These are phyloP conservation scores for Protomyctophum bolini DNA, from an alignment of 2,113 vertebrate species.

Conservation along the genomic window DNA sequence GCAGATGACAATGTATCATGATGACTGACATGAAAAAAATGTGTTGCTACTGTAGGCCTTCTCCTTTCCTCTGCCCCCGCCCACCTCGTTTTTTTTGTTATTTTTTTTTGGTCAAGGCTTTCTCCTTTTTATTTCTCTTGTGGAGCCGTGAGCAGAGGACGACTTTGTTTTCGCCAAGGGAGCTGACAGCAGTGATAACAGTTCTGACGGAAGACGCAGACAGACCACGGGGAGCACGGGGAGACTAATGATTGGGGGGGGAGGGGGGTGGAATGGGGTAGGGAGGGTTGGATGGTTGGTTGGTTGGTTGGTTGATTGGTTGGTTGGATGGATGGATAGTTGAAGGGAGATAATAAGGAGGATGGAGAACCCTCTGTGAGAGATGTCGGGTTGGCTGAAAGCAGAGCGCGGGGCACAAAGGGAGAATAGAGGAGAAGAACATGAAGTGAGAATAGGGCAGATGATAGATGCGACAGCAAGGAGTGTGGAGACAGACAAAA, in stretches of 20 bases:
- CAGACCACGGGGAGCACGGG: slow-evolving; percentile 66
- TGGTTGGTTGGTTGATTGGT: slow-evolving; percentile 54
- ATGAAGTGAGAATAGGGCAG: slow-evolving; percentile 39
- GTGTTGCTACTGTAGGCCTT: slow-evolving; percentile 48
- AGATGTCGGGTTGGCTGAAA: slow-evolving; percentile 44
- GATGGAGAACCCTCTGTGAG: slow-evolving; percentile 32
- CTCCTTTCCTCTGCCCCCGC: slow-evolving; percentile 56
- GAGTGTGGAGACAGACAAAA: slow-evolving; percentile 49
- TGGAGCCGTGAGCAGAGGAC: slow-evolving; percentile 73
- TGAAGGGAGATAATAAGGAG: slow-evolving; percentile 33
- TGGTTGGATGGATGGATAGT: slow-evolving; percentile 33
- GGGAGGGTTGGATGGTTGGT: slow-evolving; percentile 3
- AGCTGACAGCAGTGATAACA: slow-evolving; percentile 80
- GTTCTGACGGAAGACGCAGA: slow-evolving; percentile 77
- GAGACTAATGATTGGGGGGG: slow-evolving; percentile 73
- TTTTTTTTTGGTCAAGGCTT: slow-evolving; percentile 53
- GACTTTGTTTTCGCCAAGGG: slow-evolving; percentile 79
- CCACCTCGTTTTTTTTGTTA: slow-evolving; percentile 51
- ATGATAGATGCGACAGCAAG: slow-evolving; percentile 51
- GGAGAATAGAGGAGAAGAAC: slow-evolving; percentile 22
- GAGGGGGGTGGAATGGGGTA: slow-evolving; percentile 8
- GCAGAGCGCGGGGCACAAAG: slow-evolving; percentile 35
- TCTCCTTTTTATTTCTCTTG: slow-evolving; percentile 75
- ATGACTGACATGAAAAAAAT: slow-evolving; percentile 68
- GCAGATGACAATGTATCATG: slow-evolving; percentile 71